Percentiles rank a stretch among this genome's conserved stretches.
Evolutionary conservation across 2,797 vertebrate genomes (phyloP).

Genomic region (Melanotaenia maccullochi): DNA sequence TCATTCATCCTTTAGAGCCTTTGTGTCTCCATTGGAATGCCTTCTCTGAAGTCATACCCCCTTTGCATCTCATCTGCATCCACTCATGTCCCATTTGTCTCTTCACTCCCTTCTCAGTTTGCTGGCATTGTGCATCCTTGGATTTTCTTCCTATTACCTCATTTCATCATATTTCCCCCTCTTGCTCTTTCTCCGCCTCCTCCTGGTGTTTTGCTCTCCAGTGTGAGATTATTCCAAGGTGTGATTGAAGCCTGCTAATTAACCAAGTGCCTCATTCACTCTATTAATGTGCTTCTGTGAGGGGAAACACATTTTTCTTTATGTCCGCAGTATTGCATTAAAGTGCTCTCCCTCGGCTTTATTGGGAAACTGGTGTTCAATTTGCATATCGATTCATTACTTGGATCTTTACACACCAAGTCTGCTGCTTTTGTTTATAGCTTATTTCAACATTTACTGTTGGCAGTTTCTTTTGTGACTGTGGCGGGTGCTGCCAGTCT

Average conservation of each 20-base stretch:
- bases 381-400: conserved; percentile 75
- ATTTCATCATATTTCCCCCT: conserved; percentile 49
- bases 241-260: conserved; percentile 50
- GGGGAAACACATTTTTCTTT: conserved; percentile 45
- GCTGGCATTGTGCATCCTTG: conserved; percentile 50
- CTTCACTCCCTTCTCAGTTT: conserved; percentile 46
- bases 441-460: conserved; percentile 48
- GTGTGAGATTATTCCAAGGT: conserved; percentile 39
- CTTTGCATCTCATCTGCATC: conserved; percentile 76
- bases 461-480: conserved; percentile 56
- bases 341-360: conserved; percentile 57
- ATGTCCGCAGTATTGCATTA: conserved; percentile 64
- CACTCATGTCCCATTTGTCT: conserved; percentile 67
- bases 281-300: conserved; percentile 32
- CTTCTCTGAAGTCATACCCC: conserved; percentile 70
- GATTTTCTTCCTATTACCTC: conserved; percentile 54
- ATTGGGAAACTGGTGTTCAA: conserved; percentile 56
- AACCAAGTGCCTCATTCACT: conserved; percentile 30
- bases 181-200: conserved; percentile 7
- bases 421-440: conserved; percentile 58
- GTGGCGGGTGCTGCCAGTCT: conserved; percentile 26
- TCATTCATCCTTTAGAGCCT: conserved; percentile 71
- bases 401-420: conserved; percentile 40
- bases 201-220: conserved; percentile 7
- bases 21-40: conserved; percentile 50